Evolutionary conservation across 2,888 invertebrate species (phyloP).

Genomic region (Steromphala cineraria): DNA sequence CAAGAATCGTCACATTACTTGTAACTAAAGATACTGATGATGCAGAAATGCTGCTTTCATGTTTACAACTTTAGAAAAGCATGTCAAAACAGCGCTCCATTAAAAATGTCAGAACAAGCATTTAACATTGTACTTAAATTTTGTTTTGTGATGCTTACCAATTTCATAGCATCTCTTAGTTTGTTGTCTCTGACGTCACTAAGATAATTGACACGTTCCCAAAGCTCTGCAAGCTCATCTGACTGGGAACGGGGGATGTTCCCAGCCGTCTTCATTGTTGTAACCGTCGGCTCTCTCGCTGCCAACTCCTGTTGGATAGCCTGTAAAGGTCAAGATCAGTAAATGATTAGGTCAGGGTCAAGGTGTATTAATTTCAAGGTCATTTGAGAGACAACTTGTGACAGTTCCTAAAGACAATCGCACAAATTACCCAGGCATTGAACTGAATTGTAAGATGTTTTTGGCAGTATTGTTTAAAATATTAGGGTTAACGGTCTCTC

Average conservation of each 20-base stretch:
- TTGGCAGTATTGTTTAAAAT: too few relatives aligned
- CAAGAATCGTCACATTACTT: too few relatives aligned
- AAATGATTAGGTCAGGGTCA: too few relatives aligned
- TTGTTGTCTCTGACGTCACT: constrained; percentile 66
- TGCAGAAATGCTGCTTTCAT: too few relatives aligned
- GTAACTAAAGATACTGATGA: too few relatives aligned
- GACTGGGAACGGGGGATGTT: constrained; percentile 65
- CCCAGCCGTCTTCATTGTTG: constrained; percentile 68
- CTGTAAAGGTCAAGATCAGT: constrained; percentile 42
- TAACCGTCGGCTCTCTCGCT: constrained; percentile 66
- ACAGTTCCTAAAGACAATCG: too few relatives aligned
- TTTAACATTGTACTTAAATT: too few relatives aligned
- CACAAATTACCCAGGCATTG: too few relatives aligned
- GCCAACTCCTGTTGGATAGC: constrained; percentile 72
- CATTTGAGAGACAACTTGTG: too few relatives aligned
- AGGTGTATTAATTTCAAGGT: too few relatives aligned
- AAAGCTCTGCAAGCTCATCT: constrained; percentile 67
- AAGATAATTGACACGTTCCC: constrained; percentile 69
- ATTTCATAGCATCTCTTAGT: constrained; percentile 70
- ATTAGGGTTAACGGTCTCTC: too few relatives aligned
- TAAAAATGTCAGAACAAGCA: background rate
- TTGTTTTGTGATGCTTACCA: constrained; percentile 54
- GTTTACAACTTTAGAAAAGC: background rate
- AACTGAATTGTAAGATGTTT: too few relatives aligned
- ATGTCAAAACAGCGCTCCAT: background rate